Conservation (phyloP, 30 jellyfish, hydroid and myxozoan species). For the Catostylus mosaicus region DNA sequence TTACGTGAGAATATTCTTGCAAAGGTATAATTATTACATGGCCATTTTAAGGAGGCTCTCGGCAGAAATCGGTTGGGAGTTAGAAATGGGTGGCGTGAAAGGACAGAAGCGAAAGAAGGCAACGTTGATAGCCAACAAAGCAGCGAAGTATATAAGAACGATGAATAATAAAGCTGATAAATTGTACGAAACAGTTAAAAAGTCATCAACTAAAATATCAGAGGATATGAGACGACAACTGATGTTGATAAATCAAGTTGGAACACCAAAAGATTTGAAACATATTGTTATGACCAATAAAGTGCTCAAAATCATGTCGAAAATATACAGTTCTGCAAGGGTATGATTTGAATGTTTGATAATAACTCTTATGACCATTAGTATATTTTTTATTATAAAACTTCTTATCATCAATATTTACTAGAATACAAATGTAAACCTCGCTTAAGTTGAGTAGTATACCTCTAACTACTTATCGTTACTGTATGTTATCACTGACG, state of each 20-base stretch:
- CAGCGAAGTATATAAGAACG: slow-evolving; percentile 27
- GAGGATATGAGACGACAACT: slow-evolving; percentile 70
- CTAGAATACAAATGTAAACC: too few species aligned
- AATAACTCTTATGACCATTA: too few species aligned
- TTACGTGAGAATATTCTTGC: slow-evolving; percentile 46
- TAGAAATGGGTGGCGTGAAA: slow-evolving; percentile 50
- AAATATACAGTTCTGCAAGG: slow-evolving; percentile 77
- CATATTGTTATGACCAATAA: slow-evolving; percentile 49
- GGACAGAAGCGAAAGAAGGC: slow-evolving; percentile 57
- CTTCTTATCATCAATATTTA: too few species aligned
- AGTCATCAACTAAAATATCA: slow-evolving; percentile 24
- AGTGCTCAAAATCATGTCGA: slow-evolving; percentile 63
- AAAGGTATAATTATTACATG: slow-evolving; percentile 71
- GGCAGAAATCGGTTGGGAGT: slow-evolving; percentile 63
- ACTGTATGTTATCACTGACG: too few species aligned
- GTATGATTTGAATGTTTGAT: too few species aligned
- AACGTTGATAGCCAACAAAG: slow-evolving; percentile 36
- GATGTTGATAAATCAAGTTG: slow-evolving; percentile 68
- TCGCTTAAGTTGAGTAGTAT: too few species aligned
- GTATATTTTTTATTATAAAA: too few species aligned
- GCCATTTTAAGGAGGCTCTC: slow-evolving; percentile 52
- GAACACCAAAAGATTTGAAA: slow-evolving; percentile 62
- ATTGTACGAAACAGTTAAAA: slow-evolving; percentile 31
- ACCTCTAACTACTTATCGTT: too few species aligned
- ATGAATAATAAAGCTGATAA: slow-evolving; percentile 61